phyloP scores from a whole-genome alignment of 2,888 invertebrate genomes.

The Brachyptera putata region DNA sequence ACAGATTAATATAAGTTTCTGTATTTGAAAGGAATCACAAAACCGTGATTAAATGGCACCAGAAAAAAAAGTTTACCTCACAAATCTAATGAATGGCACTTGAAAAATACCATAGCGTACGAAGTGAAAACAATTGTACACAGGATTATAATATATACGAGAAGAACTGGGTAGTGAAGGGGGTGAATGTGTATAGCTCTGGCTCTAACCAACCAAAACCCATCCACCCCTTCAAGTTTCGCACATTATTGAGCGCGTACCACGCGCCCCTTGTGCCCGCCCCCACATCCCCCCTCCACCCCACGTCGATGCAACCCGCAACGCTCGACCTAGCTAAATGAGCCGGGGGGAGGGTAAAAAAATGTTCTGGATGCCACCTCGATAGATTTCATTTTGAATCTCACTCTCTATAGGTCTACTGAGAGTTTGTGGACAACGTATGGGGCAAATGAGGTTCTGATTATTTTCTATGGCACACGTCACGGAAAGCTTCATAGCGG shows the following conservation, averaged over 20 bases:
- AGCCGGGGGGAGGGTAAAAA: conserved; percentile 3
- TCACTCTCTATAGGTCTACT: too few species aligned
- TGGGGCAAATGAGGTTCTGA: too few species aligned
- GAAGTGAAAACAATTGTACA: conserved; percentile 11
- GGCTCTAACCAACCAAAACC: conserved; percentile 34
- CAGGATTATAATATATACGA: too few species aligned
- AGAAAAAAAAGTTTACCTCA: too few species aligned
- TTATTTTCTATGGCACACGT: too few species aligned
- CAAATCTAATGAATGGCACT: neutral
- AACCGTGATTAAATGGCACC: too few species aligned
- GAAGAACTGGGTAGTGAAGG: too few species aligned
- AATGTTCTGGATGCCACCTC: conserved; percentile 12
- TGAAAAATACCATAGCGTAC: neutral
- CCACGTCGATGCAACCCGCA: neutral
- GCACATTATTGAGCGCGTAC: conserved; percentile 61
- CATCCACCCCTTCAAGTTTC: conserved; percentile 55
- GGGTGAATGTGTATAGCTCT: too few species aligned
- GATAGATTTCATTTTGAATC: neutral
- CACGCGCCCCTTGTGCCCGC: conserved; percentile 38
- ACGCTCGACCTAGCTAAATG: conserved; percentile 14
- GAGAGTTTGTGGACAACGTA: too few species aligned
- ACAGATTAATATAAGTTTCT: too few species aligned
- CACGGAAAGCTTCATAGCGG: too few species aligned
- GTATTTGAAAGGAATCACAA: too few species aligned
- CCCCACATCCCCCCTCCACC: conserved; percentile 18